Percentiles rank a stretch among this genome's conserved stretches.
These are phyloP conservation scores for Psilopogon haemacephalus DNA, from an alignment of 2,113 vertebrate genomes.

Conservation along the genomic window DNA sequence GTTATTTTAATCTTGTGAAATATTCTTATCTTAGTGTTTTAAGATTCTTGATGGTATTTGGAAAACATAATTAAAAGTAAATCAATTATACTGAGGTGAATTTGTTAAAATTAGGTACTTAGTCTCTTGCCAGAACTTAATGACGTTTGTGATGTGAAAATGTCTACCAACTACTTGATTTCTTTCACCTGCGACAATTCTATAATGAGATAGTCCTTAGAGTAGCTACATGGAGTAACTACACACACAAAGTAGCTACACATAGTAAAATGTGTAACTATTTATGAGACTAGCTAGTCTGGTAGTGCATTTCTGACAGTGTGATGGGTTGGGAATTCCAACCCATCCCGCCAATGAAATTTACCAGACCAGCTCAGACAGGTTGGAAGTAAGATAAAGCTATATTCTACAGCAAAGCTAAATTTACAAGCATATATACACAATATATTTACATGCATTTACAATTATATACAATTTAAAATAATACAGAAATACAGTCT, in stretches of 20 bases:
- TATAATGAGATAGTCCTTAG: neutral
- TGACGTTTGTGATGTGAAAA: neutral
- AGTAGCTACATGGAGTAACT: neutral
- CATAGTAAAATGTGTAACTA: neutral
- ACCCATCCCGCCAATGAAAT: too few species aligned
- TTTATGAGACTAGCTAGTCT: neutral
- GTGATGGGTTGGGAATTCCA: too few species aligned
- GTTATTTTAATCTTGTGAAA: conserved; percentile 13
- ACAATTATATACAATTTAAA: too few species aligned
- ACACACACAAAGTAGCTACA: neutral
- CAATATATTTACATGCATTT: too few species aligned
- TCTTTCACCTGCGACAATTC: neutral
- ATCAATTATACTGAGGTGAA: neutral
- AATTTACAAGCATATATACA: too few species aligned
- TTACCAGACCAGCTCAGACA: too few species aligned
- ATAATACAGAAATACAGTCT: too few species aligned
- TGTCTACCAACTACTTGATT: neutral
- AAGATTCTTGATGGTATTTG: neutral
- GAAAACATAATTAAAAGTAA: conserved; percentile 17
- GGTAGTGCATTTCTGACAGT: neutral
- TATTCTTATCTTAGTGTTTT: neutral
- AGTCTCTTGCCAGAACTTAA: neutral
- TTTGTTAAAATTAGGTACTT: neutral
- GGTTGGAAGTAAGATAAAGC: too few species aligned
- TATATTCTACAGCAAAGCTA: too few species aligned